Percentiles rank a stretch among this genome's conserved stretches.
These are phyloP conservation scores for Aeoliscus strigatus DNA, from an alignment of 2,797 vertebrate genomes.

Conservation along the genomic window DNA sequence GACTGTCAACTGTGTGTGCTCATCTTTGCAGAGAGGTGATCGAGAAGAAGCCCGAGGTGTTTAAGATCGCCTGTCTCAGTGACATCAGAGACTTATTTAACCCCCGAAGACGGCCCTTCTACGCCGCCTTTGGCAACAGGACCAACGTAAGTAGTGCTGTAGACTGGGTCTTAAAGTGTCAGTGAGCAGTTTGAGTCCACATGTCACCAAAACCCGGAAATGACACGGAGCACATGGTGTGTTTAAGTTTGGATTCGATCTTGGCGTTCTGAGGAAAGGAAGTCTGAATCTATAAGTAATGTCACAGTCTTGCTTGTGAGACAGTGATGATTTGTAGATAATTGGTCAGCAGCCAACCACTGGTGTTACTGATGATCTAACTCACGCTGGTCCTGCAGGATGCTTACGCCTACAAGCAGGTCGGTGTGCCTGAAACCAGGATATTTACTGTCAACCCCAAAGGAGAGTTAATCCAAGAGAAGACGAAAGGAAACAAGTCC, in stretches of 20 bases:
- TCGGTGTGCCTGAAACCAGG: conserved; percentile 80
- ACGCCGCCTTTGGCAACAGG: conserved; percentile 92
- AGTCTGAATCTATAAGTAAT: not conserved
- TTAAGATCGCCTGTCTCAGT: conserved; percentile 88
- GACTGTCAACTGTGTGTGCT: conserved; percentile 4
- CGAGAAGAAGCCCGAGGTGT: conserved; percentile 92
- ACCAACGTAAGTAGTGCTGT: conserved; percentile 84
- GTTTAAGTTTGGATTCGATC: not conserved
- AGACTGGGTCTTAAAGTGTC: no score
- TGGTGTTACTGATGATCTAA: conserved; percentile 3
- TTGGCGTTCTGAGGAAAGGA: no score
- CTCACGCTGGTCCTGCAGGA: conserved; percentile 73
- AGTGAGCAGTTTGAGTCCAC: no score
- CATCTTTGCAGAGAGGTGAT: conserved; percentile 85
- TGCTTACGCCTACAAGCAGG: conserved; percentile 84
- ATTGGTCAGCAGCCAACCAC: not conserved
- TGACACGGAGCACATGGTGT: not conserved
- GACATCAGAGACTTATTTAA: conserved; percentile 88
- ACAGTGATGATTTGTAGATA: conserved; percentile 7
- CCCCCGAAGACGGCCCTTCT: conserved; percentile 78
- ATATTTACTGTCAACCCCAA: conserved; percentile 95
- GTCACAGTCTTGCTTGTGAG: not conserved
- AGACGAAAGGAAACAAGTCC: conserved; percentile 83
- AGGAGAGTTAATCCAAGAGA: conserved; percentile 89
- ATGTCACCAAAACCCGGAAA: not conserved